Evolutionary conservation across 1,140 invertebrate genomes (phyloP), one percentile per base, ranked within the genome.

Genomic region (Himalopsyche phryganea): DNA sequence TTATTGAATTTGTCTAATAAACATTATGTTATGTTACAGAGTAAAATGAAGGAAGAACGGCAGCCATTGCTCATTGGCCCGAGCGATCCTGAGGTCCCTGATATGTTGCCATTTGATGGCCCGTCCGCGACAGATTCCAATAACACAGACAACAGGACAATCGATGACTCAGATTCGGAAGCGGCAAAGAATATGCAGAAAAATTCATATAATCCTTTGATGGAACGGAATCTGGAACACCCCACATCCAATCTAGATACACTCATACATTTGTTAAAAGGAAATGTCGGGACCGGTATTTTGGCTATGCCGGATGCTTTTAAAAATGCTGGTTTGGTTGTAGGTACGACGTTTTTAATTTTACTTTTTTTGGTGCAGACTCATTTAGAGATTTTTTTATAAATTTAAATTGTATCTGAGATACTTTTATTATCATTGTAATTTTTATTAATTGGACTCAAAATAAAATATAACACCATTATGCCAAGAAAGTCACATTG

Each of bases 271-370:
- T 74, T 91, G 54, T 72, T 91, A 7, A 91, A 91, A 76, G 88
- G 88, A 15, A 91, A 91, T 68, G 87, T 92, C 66, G 90, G 90
- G 10, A 92, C 90, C 7, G 91, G 91, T 1, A 89, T 91, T 58
- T 69, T 91, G 61, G 87, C 88, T 44, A 92, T 94, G 89, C 90
- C 91, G 38, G 85, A 91, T 76, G 91, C 90, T 38, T 88, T 93
- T 66, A 84, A 83, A 75, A 92, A 87, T 75, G 84, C 90, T 52
- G 91, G 91, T 14, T 74, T 92, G 53, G 79, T 84, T 58, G 78
- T 90, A 49, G 90, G 85, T 70, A 78, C 74, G 65, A 70, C 35
- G 15, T 50, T 52, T n/a, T n/a, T n/a, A n/a, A n/a, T n/a, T n/a
- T n/a, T n/a, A n/a, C n/a, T n/a, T n/a, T n/a, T n/a, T n/a, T n/a